A percentile compares a stretch with the other conserved stretches of the same genome.
phyloP scores from a whole-genome alignment of 2,113 vertebrate genomes.

The Pyxicephalus adspersus region DNA sequence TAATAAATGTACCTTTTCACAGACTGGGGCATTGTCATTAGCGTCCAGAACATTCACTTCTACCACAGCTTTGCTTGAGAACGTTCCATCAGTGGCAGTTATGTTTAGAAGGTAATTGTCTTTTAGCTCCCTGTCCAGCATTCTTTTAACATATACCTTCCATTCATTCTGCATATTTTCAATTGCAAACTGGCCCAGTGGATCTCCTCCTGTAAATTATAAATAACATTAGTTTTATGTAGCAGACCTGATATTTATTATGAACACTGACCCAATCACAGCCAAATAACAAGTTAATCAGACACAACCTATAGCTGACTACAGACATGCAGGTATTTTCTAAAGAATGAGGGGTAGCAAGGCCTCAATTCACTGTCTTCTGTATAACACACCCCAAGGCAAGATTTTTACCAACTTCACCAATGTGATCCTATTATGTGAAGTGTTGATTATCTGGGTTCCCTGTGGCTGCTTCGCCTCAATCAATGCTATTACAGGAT shows the following conservation, averaged over 20 bases:
- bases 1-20: slow-evolving; percentile 83
- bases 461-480: too few species aligned
- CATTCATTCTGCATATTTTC: slow-evolving; percentile 93
- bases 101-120: slow-evolving; percentile 95
- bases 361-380: too few species aligned
- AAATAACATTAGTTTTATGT: background rate
- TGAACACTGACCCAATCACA: background rate
- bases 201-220: slow-evolving; percentile 85
- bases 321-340: too few species aligned
- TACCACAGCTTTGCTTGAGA: slow-evolving; percentile 87
- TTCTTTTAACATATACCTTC: slow-evolving; percentile 94
- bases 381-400: too few species aligned
- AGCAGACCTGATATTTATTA: background rate
- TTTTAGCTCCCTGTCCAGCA: slow-evolving; percentile 89
- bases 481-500: too few species aligned
- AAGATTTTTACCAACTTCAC: too few species aligned
- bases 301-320: too few species aligned
- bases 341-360: too few species aligned
- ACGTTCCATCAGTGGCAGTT: slow-evolving; percentile 93
- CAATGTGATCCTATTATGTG: too few species aligned
- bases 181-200: slow-evolving; percentile 90
- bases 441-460: too few species aligned
- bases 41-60: slow-evolving; percentile 98
- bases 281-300: background rate
- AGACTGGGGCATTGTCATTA: slow-evolving; percentile 94